Evolutionary conservation across 1,140 invertebrate species (phyloP), one percentile per base, ranked within the genome.

Genomic region (Carposina sasakii): DNA sequence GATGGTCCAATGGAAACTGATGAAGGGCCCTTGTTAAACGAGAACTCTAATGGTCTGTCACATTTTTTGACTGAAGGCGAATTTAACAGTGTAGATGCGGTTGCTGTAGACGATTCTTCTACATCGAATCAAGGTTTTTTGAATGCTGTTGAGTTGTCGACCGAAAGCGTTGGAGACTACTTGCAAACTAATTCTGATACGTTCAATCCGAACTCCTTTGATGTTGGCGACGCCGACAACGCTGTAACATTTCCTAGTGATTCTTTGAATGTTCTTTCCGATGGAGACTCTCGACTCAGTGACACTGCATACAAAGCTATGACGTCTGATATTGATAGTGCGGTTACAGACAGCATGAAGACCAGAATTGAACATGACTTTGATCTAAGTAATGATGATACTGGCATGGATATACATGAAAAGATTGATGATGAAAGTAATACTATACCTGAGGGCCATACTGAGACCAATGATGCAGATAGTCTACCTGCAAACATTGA

Each of bases 161-260:
- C 71, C 9, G 72, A 67, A 26, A 82, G 76, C 52, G 76, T 81
- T 19, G 78, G 75, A 10, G 78, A 82, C 56, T 81, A 81, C 50
- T 62, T 81, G 39, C 76, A 78, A 28, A 74, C 65, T 44, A 84
- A 82, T 41, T 59, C 71, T 0, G 65, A 65, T n/a, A 64, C 70
- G 9, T 79, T 78, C 42, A 74, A 81, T 44, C 56, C 72, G 12
- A 63, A 76, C 42, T 73, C 71, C 12, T 81, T 82, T 58, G 81
- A 84, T 56, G 71, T 82, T 15, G 78, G 76, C n/a, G 81, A 81
- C 40, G 78, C 74, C n/a, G 81, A 81, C 40, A 81, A 81, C 31
- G 76, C 74, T 5, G 73, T 78, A 15, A 79, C 67, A 19, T 82
- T 76, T 37, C 75, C 72, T 36, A 81, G 68, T 44, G 76, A 79